Evolutionary conservation across 1,140 invertebrate species (phyloP).

Genomic region (Temnothorax curvispinosus): DNA sequence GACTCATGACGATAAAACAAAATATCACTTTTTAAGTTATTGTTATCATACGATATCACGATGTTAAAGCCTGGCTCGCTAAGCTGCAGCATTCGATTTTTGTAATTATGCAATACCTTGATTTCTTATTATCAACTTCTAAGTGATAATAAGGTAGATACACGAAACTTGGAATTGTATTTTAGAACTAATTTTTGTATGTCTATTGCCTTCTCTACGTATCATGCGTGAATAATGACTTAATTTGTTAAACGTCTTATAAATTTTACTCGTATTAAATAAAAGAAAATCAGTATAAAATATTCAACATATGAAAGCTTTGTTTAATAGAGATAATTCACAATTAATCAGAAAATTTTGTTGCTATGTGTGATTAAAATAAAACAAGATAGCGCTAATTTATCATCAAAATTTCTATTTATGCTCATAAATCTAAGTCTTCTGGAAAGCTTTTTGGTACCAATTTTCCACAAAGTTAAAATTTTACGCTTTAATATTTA

Average conservation of each 20-base stretch:
- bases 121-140: not conserved
- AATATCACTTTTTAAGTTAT: not conserved
- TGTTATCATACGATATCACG: not conserved
- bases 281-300: not conserved
- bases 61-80: not conserved
- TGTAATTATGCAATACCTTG: not conserved
- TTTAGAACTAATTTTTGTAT: not conserved
- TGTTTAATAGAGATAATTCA: slow-evolving; percentile 1
- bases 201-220: no score
- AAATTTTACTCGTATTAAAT: not conserved
- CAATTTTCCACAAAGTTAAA: not conserved
- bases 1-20: not conserved
- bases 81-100: not conserved
- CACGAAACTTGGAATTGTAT: no score
- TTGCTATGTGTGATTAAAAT: not conserved
- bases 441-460: not conserved
- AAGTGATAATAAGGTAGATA: not conserved
- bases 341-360: not conserved
- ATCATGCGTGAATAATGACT: not conserved
- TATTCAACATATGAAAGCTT: not conserved
- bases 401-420: not conserved
- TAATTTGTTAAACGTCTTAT: not conserved
- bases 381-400: not conserved
- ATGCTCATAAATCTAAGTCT: not conserved
- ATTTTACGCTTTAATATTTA: not conserved